Evolutionary conservation across 2,113 vertebrate species (phyloP), one percentile per base, ranked within the genome.

Genomic region (Apaloderma vittatum): DNA sequence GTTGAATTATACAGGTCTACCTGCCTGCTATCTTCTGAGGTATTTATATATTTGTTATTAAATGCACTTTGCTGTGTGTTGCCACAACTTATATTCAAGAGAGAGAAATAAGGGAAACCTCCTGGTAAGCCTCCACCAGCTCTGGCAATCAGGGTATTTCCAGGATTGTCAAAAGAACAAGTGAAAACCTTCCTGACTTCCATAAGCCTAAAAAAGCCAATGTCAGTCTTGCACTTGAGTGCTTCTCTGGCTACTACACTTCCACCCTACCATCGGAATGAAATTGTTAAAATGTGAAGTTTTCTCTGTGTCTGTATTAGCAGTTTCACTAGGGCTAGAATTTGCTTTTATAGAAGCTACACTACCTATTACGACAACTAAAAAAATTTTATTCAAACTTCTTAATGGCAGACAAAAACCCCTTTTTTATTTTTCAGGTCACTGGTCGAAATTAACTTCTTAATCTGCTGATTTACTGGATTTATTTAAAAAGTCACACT

Each of bases 371-470:
- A 70, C 43, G 22, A 51, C 54, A 88, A 76, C 49, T 62, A n/a
- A 85, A 81, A 92, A 72, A 66, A 83, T 76, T 90, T 79, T 93
- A 52, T 90, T 92, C 22, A 83, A 72, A 57, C 12, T 7, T 90
- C 40, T 94, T 86, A 86, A 88, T 55, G 43, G 22, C 11, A 90
- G 74, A 88, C 86, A 86, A 79, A 94, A 84, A 87, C 85, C 40
- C 9, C 3, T 21, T 59, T 32, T 9, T 2, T 77, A 40, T 90
- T 88, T 90, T 94, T 72, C 34, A 76, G 74, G 7, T 45, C 36
- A 66, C 54, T 74, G 48, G 32, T 72, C 27, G 59, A 94, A 96
- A 80, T 86, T 79, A 82, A 57, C 49, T 90, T 84, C 75, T 93
- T 87, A 83, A 70, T 34, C 58, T 91, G 66, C 36, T 91, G 86